Base-by-base conservation (phyloP, 2,888 invertebrate species). In the Diogma glabrata region DNA sequence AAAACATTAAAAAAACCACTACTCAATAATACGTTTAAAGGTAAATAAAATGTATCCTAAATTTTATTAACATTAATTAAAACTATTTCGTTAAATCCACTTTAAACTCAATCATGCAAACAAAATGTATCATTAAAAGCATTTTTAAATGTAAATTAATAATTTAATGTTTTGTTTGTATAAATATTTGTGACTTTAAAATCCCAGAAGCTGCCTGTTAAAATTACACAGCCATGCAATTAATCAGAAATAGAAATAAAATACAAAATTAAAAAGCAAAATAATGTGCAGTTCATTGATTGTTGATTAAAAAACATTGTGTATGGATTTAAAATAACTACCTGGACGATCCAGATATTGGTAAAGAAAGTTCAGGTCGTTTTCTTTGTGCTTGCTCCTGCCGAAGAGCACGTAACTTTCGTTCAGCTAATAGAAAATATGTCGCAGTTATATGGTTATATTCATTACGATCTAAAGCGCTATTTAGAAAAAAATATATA, bases 371-470 rank as follows among this genome's bases (percentile, higher is more conserved):
- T 28, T 60, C 60, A 9, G 60, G 59, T 52, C 61, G 63, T 40
- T 61, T 61, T 54, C 72, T 72, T 55, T 74, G 72, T 54, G 60
- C 70, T 65, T 64, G 72, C 57, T 84, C 82, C 60, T 81, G 84
- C 60, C 89, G 77, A 63, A 86, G 81, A 49, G 83, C 79, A 57
- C 87, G 78, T 40, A 99, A 74, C 67, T 92, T 88, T 57, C 93
- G 77, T 72, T 99, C 99, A 12, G 95, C 96, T 60, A 99, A 73
- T 60, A 99, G 75, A 72, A 89, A 99, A 72, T 96, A 99, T 17
- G 97, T 99, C 46, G 97, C 97, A 24, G 97, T 96, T 63, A 99
- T 87, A 70, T 99, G 94, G 73, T 94, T 94, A 72, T 99, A 99
- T 65, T 93, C 92, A 72, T 96, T 91, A 65, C 86, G 87, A 65